These are phyloP conservation scores for Tyria jacobaeae DNA, from an alignment of 2,888 invertebrate genomes.

Conservation along the genomic window DNA sequence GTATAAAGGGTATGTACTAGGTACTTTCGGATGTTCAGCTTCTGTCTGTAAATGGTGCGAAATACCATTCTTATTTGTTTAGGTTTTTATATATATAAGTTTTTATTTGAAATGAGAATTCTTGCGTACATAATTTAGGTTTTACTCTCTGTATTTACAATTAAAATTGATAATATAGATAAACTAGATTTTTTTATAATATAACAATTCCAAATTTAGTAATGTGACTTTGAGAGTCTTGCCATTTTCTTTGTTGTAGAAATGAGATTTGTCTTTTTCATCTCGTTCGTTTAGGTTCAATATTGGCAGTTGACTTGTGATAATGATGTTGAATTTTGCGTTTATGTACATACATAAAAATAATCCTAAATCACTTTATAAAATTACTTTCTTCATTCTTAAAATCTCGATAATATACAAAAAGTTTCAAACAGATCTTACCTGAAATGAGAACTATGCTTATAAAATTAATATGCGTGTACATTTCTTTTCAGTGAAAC, in stretches of 20 bases:
- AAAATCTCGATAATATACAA: no score
- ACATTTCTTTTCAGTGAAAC: no score
- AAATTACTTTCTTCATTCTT: no score
- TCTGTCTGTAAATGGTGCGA: background rate
- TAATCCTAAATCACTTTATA: no score
- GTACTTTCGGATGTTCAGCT: background rate
- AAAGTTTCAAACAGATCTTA: no score
- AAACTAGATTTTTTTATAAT: no score
- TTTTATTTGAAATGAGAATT: constrained; percentile 2
- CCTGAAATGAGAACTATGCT: no score
- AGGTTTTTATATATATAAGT: no score
- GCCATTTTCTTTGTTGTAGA: background rate
- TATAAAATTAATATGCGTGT: no score
- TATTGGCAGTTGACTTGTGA: background rate
- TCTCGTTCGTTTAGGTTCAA: background rate
- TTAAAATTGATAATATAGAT: background rate
- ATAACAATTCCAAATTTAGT: no score
- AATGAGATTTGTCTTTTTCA: background rate
- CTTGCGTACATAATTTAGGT: background rate
- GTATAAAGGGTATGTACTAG: background rate
- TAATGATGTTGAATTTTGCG: background rate
- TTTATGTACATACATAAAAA: no score
- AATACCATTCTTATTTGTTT: constrained; percentile 24
- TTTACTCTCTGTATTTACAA: background rate
- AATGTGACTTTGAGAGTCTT: background rate